These are phyloP conservation scores for Eulemur mongoz DNA, from an alignment of 2,797 vertebrate species.

Conservation along the genomic window DNA sequence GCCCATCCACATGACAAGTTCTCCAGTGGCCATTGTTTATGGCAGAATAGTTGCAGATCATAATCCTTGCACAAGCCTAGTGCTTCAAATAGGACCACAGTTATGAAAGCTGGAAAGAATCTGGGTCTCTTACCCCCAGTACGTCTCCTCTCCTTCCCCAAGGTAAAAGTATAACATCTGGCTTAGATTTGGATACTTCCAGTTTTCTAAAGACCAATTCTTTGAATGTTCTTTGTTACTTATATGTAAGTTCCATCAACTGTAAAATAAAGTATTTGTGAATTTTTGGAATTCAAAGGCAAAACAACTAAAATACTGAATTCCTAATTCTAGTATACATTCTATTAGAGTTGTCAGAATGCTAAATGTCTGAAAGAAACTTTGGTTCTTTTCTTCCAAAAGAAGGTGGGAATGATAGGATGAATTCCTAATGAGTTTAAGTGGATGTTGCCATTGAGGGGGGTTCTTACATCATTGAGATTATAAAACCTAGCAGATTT, in stretches of 20 bases:
- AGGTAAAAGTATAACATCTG: not conserved
- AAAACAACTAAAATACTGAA: not conserved
- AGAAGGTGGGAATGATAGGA: not conserved
- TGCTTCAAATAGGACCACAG: not conserved
- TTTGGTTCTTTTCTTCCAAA: not conserved
- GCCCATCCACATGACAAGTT: not conserved
- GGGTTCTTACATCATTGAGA: not conserved
- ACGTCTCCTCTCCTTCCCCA: not conserved
- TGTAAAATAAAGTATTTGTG: not conserved
- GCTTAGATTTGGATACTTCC: not conserved
- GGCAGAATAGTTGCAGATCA: not conserved
- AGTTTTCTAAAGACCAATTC: not conserved
- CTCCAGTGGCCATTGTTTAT: not conserved
- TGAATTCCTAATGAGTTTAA: not conserved
- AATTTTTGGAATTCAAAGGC: not conserved
- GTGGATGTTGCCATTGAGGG: not conserved
- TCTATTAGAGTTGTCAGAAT: not conserved
- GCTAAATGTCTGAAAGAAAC: not conserved
- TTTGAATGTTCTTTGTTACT: not conserved
- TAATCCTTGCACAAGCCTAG: not conserved
- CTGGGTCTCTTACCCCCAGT: no score
- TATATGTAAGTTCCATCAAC: not conserved
- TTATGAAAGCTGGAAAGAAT: not conserved
- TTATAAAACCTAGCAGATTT: not conserved
- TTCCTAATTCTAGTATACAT: not conserved